Evolutionary conservation across 2,888 invertebrate genomes (phyloP).

Genomic region (Nipponacmea schrenckii): DNA sequence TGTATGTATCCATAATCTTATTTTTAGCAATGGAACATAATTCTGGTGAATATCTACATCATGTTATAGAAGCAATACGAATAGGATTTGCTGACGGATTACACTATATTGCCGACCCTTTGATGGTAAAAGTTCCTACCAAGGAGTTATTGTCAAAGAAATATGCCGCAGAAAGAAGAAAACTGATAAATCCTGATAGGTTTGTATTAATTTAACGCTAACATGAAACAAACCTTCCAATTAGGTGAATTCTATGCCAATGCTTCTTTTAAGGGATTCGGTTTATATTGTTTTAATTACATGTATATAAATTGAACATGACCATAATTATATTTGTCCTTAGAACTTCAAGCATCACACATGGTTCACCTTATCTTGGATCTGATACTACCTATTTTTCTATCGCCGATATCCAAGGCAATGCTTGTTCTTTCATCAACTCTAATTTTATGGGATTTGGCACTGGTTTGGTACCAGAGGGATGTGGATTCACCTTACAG

Average conservation of each 20-base stretch:
- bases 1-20: no score
- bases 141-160: conserved; percentile 60
- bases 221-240: no score
- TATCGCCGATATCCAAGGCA: conserved; percentile 65
- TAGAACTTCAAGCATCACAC: no score
- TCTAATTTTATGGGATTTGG: conserved; percentile 68
- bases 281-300: no score
- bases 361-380: conserved; percentile 34
- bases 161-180: conserved; percentile 61
- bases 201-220: no score
- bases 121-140: conserved; percentile 52
- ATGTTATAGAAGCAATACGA: conserved; percentile 65
- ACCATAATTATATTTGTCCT: no score
- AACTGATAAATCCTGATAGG: conserved; percentile 56
- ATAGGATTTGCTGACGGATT: conserved; percentile 66
- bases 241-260: no score
- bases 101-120: conserved; percentile 63
- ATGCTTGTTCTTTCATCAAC: conserved; percentile 69
- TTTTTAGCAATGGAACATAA: conserved; percentile 53
- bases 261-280: no score
- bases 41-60: conserved; percentile 65
- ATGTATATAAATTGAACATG: no score
- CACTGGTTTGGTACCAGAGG: conserved; percentile 65
- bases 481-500: conserved; percentile 68
- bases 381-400: conserved; percentile 67